These are phyloP conservation scores for Turnix velox DNA, from an alignment of 2,113 vertebrate genomes.

Conservation along the genomic window DNA sequence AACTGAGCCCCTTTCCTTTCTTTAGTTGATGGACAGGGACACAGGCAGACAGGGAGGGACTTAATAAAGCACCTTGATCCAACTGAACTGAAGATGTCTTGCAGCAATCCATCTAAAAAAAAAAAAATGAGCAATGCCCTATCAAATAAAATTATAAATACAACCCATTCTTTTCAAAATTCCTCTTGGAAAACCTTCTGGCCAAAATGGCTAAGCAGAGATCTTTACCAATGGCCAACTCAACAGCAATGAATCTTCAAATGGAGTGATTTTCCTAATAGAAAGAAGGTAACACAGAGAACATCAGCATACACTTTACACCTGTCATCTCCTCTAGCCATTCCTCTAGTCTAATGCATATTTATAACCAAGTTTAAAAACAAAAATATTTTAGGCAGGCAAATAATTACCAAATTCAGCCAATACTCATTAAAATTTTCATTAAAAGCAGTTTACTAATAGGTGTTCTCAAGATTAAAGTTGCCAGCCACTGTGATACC, in stretches of 20 bases:
- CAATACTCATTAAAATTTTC: not conserved
- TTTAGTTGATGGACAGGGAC: not conserved
- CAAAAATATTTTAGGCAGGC: not conserved
- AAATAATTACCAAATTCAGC: not conserved
- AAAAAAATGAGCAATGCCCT: not conserved
- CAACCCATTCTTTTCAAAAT: not conserved
- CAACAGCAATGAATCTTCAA: not conserved
- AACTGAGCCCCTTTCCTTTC: not conserved
- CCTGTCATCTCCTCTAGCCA: not conserved
- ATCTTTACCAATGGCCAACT: not conserved
- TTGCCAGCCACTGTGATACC: not conserved
- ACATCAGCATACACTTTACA: not conserved
- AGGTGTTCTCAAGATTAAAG: not conserved
- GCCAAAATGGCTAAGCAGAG: not conserved
- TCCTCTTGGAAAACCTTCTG: not conserved
- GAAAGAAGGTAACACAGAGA: not conserved
- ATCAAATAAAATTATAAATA: not conserved
- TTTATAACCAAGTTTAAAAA: not conserved
- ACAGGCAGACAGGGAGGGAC: rapidly evolving
- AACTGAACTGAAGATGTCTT: not conserved
- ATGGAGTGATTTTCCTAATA: not conserved
- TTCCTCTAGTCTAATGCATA: not conserved
- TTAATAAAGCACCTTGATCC: not conserved
- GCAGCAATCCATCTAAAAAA: not conserved
- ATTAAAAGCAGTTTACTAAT: not conserved